Evolutionary conservation across 2,113 vertebrate genomes (phyloP), one percentile per base, ranked within the genome.

Genomic region (Malurus alboscapulatus): DNA sequence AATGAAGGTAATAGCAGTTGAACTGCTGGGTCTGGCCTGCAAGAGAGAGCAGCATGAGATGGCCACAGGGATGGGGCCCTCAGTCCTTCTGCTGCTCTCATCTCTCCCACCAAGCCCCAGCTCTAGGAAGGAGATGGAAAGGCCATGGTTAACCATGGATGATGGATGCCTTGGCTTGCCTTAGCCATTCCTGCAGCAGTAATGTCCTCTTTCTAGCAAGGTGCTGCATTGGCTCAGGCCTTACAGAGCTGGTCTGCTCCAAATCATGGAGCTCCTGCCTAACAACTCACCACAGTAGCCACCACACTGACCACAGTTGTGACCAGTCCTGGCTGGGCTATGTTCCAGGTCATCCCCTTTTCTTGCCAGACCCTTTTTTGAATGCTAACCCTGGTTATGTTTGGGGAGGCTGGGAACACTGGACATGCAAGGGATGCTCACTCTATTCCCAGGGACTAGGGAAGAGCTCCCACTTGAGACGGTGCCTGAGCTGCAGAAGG

Each of bases 231-330:
- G 38, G 38, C 38, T 11, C 11, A 38, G 38, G 14, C 16, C 47
- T 69, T 66, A 38, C 38, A 67, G 69, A 74, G 19, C 29, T 74
- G 27, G 2, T 61, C 42, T 62, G 51, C 34, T 66, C 75, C 82
- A 79, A 68, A 72, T 63, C 12, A 25, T 6, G 13, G 57, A 71
- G 45, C 69, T 67, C 51, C 36, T 87, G 51, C 61, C 71, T 84
- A 42, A 38, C 8, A 58, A 7, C 13, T 45, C 47, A n/a, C 26
- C 57, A 50, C 19, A 10, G 10, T 7, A 48, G 54, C 42, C 65
- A 29, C 14, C 0, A 50, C 19, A 10, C 8, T 7, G 40, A 50
- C 42, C 65, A 29, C 14, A 0, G 0, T 1, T 44, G 29, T 59
- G 62, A 59, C 13, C 32, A 57, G n/a, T 34, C 42, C 42, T 80